Conservation (phyloP, 2,888 invertebrate genomes). For the Eupeodes luniger region DNA sequence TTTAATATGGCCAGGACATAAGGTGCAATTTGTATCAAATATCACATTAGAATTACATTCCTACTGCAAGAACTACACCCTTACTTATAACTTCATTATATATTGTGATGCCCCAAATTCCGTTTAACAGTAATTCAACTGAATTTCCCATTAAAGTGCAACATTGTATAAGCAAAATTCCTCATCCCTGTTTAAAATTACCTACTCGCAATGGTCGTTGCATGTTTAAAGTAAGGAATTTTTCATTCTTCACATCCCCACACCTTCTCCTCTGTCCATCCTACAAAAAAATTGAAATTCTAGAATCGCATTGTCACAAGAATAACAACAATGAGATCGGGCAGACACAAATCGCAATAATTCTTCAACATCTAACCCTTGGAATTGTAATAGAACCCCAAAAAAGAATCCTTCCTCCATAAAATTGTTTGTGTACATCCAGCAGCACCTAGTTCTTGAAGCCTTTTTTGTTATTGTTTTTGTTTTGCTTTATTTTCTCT, state of each 20-base stretch:
- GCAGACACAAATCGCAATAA: conserved; percentile 73
- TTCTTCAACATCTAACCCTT: conserved; percentile 73
- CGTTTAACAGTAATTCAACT: neutral
- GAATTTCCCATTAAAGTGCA: neutral
- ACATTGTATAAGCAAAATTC: too few species aligned
- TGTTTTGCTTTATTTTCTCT: conserved; percentile 2
- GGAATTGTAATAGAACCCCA: neutral
- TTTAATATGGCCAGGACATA: too few species aligned
- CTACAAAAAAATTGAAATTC: neutral
- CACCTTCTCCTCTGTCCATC: neutral
- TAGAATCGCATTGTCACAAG: conserved; percentile 64
- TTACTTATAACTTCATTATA: too few species aligned
- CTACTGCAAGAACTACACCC: too few species aligned
- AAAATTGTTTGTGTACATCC: conserved; percentile 58
- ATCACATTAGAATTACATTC: too few species aligned
- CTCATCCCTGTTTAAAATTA: neutral
- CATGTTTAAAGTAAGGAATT: neutral
- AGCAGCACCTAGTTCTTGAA: neutral
- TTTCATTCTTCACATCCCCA: neutral
- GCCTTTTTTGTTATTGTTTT: conserved; percentile 23
- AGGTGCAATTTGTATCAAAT: too few species aligned
- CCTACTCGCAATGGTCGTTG: neutral
- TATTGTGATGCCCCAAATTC: too few species aligned
- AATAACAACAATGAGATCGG: conserved; percentile 65
- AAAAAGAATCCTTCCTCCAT: neutral